Percentiles rank a stretch among this genome's conserved stretches.
Evolutionary conservation across 2,888 invertebrate species (phyloP).

Genomic region (Eilema caniola): DNA sequence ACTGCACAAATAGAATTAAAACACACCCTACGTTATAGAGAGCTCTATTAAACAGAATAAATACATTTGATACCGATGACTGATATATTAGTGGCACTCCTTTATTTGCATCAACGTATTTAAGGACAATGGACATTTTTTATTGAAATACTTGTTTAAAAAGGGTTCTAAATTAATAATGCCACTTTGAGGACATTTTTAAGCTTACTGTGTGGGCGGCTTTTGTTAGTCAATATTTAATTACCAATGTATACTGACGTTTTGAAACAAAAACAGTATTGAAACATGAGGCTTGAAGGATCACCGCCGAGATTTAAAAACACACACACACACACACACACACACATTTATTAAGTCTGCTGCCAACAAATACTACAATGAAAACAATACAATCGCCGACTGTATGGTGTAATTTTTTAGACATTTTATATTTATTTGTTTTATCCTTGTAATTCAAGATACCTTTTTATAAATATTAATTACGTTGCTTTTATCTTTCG

Average conservation of each 20-base stretch:
- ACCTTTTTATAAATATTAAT: neutral
- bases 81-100: constrained; percentile 23
- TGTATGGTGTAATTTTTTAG: too few relatives aligned
- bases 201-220: neutral
- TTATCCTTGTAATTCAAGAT: neutral
- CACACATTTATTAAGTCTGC: too few relatives aligned
- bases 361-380: too few relatives aligned
- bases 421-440: neutral
- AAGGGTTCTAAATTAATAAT: neutral
- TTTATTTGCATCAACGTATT: constrained; percentile 18
- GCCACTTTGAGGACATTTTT: constrained; percentile 10
- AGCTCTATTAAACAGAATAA: constrained; percentile 74
- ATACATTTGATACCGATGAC: constrained; percentile 60
- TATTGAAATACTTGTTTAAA: constrained; percentile 9
- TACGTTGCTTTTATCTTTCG: neutral
- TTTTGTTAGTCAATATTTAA: neutral
- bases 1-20: constrained; percentile 82
- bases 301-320: too few relatives aligned
- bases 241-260: neutral
- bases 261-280: neutral
- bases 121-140: constrained; percentile 12
- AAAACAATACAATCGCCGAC: too few relatives aligned
- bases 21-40: constrained; percentile 67
- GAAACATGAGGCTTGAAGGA: neutral
- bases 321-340: too few relatives aligned